These are phyloP conservation scores for Ploceus nigricollis DNA, from an alignment of 2,113 vertebrate species.

Conservation along the genomic window DNA sequence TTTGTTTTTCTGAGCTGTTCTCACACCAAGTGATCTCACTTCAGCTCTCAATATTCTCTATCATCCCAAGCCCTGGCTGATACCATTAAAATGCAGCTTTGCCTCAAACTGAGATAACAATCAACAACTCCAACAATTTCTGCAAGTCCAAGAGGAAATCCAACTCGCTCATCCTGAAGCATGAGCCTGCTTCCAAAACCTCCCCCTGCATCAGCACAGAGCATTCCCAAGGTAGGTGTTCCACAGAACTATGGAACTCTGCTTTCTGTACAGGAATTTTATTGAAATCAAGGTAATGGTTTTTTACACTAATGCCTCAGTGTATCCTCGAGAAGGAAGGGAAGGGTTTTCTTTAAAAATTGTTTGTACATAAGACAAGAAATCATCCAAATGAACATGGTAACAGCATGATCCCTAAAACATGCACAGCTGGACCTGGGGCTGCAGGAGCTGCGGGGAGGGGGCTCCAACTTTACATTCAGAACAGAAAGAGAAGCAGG, in stretches of 20 bases:
- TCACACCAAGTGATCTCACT: background rate
- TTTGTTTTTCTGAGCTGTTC: background rate
- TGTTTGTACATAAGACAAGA: conserved; percentile 42
- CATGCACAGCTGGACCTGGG: conserved; percentile 3
- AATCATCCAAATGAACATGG: background rate
- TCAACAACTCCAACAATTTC: background rate
- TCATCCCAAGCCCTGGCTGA: background rate
- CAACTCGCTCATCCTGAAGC: accelerated
- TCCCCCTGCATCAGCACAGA: background rate
- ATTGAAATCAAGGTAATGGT: conserved; percentile 29
- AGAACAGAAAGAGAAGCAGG: background rate
- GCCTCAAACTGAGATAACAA: background rate
- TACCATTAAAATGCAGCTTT: accelerated
- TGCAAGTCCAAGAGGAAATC: background rate
- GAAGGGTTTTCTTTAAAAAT: conserved; percentile 38
- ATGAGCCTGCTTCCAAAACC: background rate
- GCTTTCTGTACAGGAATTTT: conserved; percentile 41
- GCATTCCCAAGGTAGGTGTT: background rate
- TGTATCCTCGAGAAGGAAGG: conserved; percentile 36
- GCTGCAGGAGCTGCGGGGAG: background rate
- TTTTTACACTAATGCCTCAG: conserved; percentile 49
- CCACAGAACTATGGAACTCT: background rate
- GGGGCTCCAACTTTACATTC: background rate
- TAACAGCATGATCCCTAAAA: background rate
- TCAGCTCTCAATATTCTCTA: accelerated